Evolutionary conservation across 2,113 vertebrate species (phyloP), one percentile per base, ranked within the genome.

Genomic region (Theristicus caerulescens): DNA sequence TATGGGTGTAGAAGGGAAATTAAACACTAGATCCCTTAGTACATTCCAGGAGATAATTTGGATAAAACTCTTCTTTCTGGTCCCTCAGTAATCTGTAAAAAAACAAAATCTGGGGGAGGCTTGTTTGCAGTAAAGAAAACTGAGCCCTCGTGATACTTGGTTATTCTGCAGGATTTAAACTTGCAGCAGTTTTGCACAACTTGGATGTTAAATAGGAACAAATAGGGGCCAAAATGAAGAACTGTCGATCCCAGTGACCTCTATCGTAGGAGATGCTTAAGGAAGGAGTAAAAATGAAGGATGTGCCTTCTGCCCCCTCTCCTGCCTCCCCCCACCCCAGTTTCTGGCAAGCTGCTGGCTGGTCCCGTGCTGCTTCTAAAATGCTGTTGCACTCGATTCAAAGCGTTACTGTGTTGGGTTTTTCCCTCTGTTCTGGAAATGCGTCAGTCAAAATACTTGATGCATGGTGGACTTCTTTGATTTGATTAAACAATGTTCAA

Each of bases 251-350:
- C 59, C 38, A 42, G 70, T 62, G n/a, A 87, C 32, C 20, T 82
- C n/a, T 76, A 1, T 40, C 2, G 8, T n/a, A 90, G 74, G 40
- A 89, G 62, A 64, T 38, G 34, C 27, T 91, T 78, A 47, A 95
- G 82, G 66, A 65, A 44, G 47, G 42, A 64, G 57, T 82, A 31
- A 52, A 92, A 77, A 10, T 27, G 66, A 77, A 88, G 66, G 86
- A 44, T 0, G 6, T 73, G 42, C 36, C 46, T 93, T 90, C 66
- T 86, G 46, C 21, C 22, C 25, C 24, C 29, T 81, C 46, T 81
- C 18, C 54, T 87, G 47, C 47, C 13, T 76, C 8, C 18, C 15
- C 16, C 11, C 2, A 0, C 38, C 19, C 11, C 0, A 0, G 0
- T 52, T 91, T 59, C 61, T 71, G 62, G 61, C 42, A 70, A 49